Evolutionary conservation across 2,113 vertebrate species (phyloP).

Genomic region (Leucosticte australis): DNA sequence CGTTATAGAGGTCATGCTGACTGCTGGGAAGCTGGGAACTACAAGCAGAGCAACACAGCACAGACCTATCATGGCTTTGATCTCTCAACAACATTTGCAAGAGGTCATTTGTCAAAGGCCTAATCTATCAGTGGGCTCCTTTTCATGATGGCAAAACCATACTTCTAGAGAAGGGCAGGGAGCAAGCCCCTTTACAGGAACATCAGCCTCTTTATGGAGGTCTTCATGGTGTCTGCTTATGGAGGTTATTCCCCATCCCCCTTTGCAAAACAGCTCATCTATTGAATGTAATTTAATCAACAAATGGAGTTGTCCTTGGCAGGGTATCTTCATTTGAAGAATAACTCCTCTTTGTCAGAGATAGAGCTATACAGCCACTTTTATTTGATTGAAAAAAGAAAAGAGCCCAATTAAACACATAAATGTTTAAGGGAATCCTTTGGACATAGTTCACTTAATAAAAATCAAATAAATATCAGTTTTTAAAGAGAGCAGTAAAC

Average conservation of each 20-base stretch:
- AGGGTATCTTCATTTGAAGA: background rate
- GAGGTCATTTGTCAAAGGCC: background rate
- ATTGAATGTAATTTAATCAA: slow-evolving; percentile 4
- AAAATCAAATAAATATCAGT: background rate
- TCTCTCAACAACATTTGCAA: background rate
- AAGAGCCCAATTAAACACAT: background rate
- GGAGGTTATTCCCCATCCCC: background rate
- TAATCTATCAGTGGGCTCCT: background rate
- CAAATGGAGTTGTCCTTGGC: slow-evolving; percentile 16
- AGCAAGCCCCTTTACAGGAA: background rate
- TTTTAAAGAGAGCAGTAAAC: background rate
- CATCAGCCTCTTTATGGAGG: background rate
- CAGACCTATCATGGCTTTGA: background rate
- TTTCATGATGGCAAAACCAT: background rate
- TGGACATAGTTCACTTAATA: background rate
- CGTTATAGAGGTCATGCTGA: background rate
- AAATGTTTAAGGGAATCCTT: slow-evolving; percentile 16
- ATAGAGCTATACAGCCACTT: background rate
- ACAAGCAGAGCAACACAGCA: background rate
- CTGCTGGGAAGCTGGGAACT: background rate
- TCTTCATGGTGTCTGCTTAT: background rate
- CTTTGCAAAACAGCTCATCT: background rate
- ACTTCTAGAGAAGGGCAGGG: background rate
- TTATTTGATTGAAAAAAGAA: slow-evolving; percentile 5
- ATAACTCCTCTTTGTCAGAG: background rate